phyloP scores from a whole-genome alignment of 2,113 vertebrate species.

The Caranx melampygus region DNA sequence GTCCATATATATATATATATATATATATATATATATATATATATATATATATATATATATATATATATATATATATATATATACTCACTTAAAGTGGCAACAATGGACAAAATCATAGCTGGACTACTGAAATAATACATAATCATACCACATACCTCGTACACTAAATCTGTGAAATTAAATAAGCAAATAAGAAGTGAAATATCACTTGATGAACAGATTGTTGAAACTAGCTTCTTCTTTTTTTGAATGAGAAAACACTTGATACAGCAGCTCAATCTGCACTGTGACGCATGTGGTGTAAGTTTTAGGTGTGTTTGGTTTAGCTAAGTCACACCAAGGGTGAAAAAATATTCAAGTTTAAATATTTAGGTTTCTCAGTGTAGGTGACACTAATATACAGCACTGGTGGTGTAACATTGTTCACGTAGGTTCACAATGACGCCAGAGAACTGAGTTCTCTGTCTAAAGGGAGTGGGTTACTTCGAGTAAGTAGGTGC shows the following conservation, averaged over 20 bases:
- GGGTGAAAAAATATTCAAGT: not conserved
- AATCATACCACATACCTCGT: slow-evolving; percentile 60
- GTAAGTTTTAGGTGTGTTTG: slow-evolving; percentile 2
- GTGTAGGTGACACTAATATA: not conserved
- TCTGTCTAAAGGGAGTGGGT: not conserved
- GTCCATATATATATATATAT: not conserved
- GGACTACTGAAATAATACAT: slow-evolving; percentile 1
- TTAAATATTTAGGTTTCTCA: slow-evolving; percentile 3
- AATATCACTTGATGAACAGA: slow-evolving; percentile 40
- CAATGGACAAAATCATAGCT: slow-evolving; percentile 12
- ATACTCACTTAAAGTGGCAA: slow-evolving; percentile 2
- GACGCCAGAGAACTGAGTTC: not conserved
- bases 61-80: too few species aligned
- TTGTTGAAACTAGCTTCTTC: slow-evolving; percentile 80
- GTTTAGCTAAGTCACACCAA: slow-evolving; percentile 31
- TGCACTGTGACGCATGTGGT: slow-evolving; percentile 58
- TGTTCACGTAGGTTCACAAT: not conserved
- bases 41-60: too few species aligned
- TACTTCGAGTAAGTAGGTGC: not conserved
- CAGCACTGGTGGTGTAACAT: slow-evolving; percentile 4
- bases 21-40: too few species aligned
- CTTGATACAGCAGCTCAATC: slow-evolving; percentile 33
- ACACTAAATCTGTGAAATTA: slow-evolving; percentile 75
- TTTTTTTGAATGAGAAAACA: slow-evolving; percentile 34
- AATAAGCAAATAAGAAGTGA: slow-evolving; percentile 69